Evolutionary conservation across 2,113 vertebrate genomes (phyloP), one percentile per base, ranked within the genome.

Genomic region (Xenus cinereus): DNA sequence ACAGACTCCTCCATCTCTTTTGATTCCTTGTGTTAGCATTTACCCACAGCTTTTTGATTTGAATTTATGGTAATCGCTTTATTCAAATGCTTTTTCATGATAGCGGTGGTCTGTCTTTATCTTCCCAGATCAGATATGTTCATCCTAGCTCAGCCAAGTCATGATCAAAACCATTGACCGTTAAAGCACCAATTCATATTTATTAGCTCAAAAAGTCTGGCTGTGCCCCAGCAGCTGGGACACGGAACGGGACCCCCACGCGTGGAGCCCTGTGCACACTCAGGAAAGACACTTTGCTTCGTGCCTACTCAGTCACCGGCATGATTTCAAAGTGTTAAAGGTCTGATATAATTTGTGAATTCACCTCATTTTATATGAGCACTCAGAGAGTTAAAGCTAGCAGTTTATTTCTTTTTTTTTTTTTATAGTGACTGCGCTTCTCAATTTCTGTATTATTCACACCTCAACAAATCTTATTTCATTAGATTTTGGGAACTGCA

Each of bases 381-480:
- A 59, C 46, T 69, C 57, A 45, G 63, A 87, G 84, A 60, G 71
- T 95, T 95, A 93, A 95, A 84, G 15, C 6, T 24, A 92, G 76
- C 80, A 50, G 50, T 92, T 96, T 90, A 57, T 78, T 41, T 89
- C 8, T 43, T 37, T 75, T 92, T 83, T 23, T 92, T 86, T 23
- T 73, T 50, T 63, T 3, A 30, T 39, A 69, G 63, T 64, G 60
- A 74, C 72, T 73, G 3, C 0, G 5, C 62, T 66, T 96, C 90
- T 96, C 81, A 73, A 96, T 94, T 96, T 97, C 87, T 91, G n/a
- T 69, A 84, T 97, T 97, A 97, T 97, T 96, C 95, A 97, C 96
- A 98, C 96, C 95, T 98, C 98, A 93, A 86, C 93, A 97, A 94
- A 95, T 89, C 97, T 96, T 97, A 95, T 91, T 98, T 95, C 96